Evolutionary conservation across 2,888 invertebrate species (phyloP).

Genomic region (Pollenia labialis): DNA sequence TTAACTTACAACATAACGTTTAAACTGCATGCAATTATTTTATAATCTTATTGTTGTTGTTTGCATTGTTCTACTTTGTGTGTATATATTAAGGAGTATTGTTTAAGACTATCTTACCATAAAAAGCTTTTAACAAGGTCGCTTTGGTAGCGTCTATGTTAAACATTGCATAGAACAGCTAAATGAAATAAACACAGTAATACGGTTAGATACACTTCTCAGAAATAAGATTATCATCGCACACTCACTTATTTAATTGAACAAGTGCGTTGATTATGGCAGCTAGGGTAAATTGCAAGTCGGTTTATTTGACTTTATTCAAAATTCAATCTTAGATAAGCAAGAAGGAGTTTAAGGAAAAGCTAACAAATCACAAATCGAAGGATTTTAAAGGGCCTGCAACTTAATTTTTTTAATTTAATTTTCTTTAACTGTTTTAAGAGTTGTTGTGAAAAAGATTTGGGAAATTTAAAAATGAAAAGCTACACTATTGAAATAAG

Average conservation of each 20-base stretch:
- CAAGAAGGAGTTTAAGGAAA: no score
- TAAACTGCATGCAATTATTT: background rate
- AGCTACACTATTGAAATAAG: no score
- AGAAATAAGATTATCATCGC: background rate
- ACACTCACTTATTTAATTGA: background rate
- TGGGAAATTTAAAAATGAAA: no score
- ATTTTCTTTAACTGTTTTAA: no score
- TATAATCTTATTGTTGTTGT: background rate
- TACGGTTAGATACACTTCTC: background rate
- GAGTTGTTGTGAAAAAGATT: no score
- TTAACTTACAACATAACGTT: background rate
- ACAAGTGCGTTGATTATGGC: background rate
- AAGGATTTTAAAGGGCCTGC: no score
- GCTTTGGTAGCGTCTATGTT: background rate
- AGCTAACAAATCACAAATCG: no score
- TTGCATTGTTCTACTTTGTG: background rate
- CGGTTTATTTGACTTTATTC: background rate
- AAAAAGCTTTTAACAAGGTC: background rate
- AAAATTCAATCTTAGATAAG: background rate
- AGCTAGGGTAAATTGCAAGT: background rate
- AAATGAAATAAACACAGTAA: constrained; percentile 1
- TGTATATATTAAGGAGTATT: background rate
- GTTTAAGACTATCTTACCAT: constrained; percentile 20
- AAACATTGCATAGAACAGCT: no score
- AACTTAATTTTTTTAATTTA: no score